These are phyloP conservation scores for Silurus lanzhouensis DNA, from an alignment of 2,797 vertebrate genomes.

Conservation along the genomic window DNA sequence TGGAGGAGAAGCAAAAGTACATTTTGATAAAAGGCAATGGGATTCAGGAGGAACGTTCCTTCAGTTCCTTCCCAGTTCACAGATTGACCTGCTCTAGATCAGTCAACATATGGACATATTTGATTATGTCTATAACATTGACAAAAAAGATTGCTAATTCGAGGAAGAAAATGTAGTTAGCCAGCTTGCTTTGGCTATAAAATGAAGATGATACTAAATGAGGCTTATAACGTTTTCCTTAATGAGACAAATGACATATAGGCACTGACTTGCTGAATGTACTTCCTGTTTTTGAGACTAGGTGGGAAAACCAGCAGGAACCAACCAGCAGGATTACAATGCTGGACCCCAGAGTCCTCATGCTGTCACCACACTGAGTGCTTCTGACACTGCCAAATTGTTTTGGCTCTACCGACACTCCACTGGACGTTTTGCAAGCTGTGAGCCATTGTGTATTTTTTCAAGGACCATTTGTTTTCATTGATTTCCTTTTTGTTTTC, in stretches of 20 bases:
- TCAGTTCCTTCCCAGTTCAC: not conserved
- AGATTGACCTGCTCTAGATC: not conserved
- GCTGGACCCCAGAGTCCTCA: not conserved
- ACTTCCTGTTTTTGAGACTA: slow-evolving; percentile 28
- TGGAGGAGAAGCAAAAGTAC: not conserved
- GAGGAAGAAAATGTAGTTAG: not conserved
- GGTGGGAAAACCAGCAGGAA: slow-evolving; percentile 11
- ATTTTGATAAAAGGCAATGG: not conserved
- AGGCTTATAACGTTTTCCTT: not conserved
- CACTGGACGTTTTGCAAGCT: not conserved
- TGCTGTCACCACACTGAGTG: slow-evolving; percentile 10
- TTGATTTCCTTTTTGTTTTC: slow-evolving; percentile 42
- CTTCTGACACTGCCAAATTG: slow-evolving; percentile 15
- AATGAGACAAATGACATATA: not conserved
- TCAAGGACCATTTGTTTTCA: slow-evolving; percentile 34
- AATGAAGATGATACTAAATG: not conserved
- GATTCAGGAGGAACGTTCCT: not conserved
- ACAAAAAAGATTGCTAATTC: not conserved
- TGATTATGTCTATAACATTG: not conserved
- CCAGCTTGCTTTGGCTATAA: too few species aligned
- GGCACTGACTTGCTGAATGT: not conserved
- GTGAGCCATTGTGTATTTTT: slow-evolving; percentile 35
- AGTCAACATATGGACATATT: not conserved
- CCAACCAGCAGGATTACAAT: not conserved
- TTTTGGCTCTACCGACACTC: slow-evolving; percentile 10